Base-by-base conservation (phyloP, 2,888 invertebrate species). In the Microctonus hyperodae region DNA sequence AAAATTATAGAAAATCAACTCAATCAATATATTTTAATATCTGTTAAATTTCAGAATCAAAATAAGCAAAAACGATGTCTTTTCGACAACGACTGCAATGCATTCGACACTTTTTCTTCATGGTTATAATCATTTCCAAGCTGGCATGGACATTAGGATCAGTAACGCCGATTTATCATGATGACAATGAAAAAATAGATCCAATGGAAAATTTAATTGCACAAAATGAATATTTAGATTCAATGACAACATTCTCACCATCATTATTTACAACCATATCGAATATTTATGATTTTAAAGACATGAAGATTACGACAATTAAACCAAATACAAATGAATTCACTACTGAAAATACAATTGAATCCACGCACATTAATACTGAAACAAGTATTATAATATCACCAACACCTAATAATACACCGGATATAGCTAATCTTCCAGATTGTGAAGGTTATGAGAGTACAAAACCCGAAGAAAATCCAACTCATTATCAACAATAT, bases 51-150 rank as follows among this genome's bases (percentile, higher is more conserved):
- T 51, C n/a, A 51, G 51, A 25, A 23, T 51, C n/a, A 13, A 51
- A 51, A 23, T 22, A 1, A n/a, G 9, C 4, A 11, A n/a, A 5
- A 63, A 63, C 28, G 31, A 63, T 63, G 63, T 25, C 53, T 37
- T 62, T 51, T 31, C 23, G 37, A 11, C 55, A 23, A 35, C 62
- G 40, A 31, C 16, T 44, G 9, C 22, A 13, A 2, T 31, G 20
- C 10, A 40, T 40, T 20, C 44, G 28, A 7, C 16, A 53, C 28
- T 40, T 55, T 7, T 11, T 55, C 13, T 25, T 55, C 2, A 55
- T 53, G 10, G n/a, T 44, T 11, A 40, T 55, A 11, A 53, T 63
- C 16, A 28, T 55, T 20, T 40, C 20, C 1, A 25, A 11, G 16
- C 6, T 40, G 28, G 11, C 37, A 16, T 9, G 31, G 16, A 20